These are phyloP conservation scores for Charaxes varanes DNA, from an alignment of 1,140 invertebrate genomes.

Conservation along the genomic window DNA sequence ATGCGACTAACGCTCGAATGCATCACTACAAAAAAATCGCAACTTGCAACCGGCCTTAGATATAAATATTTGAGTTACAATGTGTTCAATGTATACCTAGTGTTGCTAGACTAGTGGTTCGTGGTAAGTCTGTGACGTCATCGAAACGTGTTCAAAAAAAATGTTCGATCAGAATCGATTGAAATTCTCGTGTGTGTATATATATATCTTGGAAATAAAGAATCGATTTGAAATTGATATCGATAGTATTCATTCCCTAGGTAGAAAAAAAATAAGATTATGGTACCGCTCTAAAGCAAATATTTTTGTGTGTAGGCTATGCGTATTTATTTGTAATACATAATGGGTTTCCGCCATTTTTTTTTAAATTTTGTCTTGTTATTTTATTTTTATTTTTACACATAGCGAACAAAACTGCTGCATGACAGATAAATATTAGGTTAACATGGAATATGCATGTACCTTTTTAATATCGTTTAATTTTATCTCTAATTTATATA, in stretches of 20 bases:
- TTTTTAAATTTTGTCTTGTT: no score
- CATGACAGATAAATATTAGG: no score
- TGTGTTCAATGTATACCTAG: constrained; percentile 68
- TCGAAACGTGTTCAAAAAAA: constrained; percentile 43
- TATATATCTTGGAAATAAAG: constrained; percentile 32
- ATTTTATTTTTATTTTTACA: no score
- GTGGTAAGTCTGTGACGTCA: constrained; percentile 34
- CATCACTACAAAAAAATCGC: no score
- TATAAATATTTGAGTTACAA: constrained; percentile 39
- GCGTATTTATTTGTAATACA: constrained; percentile 15
- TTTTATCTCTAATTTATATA: no score
- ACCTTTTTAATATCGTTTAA: no score
- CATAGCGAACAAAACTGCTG: no score
- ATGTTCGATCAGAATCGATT: constrained; percentile 31
- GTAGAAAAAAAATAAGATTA: constrained; percentile 3
- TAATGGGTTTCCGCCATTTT: no score
- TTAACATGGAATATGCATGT: no score
- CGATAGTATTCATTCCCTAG: constrained; percentile 16
- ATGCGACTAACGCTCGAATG: no score
- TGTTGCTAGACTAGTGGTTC: constrained; percentile 56
- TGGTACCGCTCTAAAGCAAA: not conserved
- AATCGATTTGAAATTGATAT: constrained; percentile 23
- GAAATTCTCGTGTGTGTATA: constrained; percentile 35
- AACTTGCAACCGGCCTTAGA: no score
- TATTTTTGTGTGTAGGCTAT: constrained; percentile 2